Evolutionary conservation across 1,140 invertebrate species (phyloP).

Genomic region (Calliphora vicina): DNA sequence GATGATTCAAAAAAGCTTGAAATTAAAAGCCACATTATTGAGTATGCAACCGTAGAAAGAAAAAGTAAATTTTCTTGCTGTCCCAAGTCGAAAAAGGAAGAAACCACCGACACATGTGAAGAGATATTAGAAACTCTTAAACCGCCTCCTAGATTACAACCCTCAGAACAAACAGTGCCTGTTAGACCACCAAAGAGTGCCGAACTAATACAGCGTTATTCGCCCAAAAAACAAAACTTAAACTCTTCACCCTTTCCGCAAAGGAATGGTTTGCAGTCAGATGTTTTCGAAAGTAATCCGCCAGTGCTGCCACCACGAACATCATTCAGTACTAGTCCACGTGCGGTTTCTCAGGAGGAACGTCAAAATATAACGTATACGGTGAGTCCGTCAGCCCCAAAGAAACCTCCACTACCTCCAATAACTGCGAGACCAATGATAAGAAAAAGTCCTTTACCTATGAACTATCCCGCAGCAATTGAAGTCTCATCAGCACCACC

Average conservation of each 20-base stretch:
- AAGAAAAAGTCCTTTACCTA: conserved; percentile 46
- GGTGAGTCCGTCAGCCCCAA: conserved; percentile 67
- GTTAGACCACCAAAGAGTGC: conserved; percentile 71
- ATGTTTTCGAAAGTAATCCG: conserved; percentile 60
- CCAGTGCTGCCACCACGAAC: conserved; percentile 65
- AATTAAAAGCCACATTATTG: conserved; percentile 65
- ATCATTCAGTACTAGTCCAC: conserved; percentile 53
- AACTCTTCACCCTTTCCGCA: conserved; percentile 23
- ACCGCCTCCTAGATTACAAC: conserved; percentile 68
- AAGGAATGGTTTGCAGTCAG: conserved; percentile 18
- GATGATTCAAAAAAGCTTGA: conserved; percentile 7
- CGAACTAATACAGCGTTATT: conserved; percentile 56
- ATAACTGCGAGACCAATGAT: conserved; percentile 70
- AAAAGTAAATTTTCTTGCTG: conserved; percentile 75
- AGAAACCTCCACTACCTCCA: conserved; percentile 76
- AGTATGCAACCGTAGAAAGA: conserved; percentile 73
- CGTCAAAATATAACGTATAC: conserved; percentile 19
- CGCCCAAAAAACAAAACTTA: conserved; percentile 61
- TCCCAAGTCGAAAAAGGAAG: conserved; percentile 66
- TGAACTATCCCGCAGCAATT: conserved; percentile 41
- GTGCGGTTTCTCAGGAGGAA: background rate
- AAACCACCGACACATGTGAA: conserved; percentile 32
- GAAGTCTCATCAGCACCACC: conserved; percentile 32
- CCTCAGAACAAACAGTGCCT: conserved; percentile 63
- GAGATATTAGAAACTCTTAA: conserved; percentile 34